Percentiles rank a stretch among this genome's conserved stretches.
Evolutionary conservation across 2,113 vertebrate species (phyloP).

Genomic region (Lasiurus borealis): DNA sequence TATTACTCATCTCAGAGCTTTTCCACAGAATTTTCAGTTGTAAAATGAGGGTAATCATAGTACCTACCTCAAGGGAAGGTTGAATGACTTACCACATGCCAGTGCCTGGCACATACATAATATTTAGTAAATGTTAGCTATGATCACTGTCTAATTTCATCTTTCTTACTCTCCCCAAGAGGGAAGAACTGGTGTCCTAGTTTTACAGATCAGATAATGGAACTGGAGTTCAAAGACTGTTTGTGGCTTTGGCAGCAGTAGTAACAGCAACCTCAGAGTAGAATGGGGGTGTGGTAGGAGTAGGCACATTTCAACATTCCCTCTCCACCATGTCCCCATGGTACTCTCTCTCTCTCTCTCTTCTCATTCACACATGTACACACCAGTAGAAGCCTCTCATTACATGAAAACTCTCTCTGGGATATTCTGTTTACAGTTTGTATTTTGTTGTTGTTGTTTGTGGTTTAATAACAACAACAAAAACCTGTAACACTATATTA

Average conservation of each 20-base stretch:
- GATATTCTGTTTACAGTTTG: background rate
- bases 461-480: background rate
- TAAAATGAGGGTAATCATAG: background rate
- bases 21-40: background rate
- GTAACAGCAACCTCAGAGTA: background rate
- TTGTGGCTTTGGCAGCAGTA: rapidly evolving
- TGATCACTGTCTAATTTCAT: background rate
- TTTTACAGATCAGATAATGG: background rate
- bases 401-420: background rate
- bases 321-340: rapidly evolving
- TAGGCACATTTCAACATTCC: background rate
- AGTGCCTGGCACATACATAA: background rate
- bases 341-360: background rate
- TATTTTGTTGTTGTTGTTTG: background rate
- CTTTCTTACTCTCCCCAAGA: background rate
- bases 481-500: background rate
- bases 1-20: background rate
- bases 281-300: rapidly evolving
- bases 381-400: background rate
- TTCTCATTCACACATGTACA: background rate
- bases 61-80: background rate
- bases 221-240: background rate
- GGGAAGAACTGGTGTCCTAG: background rate
- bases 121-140: background rate
- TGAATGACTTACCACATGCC: background rate